phyloP scores from a whole-genome alignment of 1,140 invertebrate species.

The Ceratina australensis region DNA sequence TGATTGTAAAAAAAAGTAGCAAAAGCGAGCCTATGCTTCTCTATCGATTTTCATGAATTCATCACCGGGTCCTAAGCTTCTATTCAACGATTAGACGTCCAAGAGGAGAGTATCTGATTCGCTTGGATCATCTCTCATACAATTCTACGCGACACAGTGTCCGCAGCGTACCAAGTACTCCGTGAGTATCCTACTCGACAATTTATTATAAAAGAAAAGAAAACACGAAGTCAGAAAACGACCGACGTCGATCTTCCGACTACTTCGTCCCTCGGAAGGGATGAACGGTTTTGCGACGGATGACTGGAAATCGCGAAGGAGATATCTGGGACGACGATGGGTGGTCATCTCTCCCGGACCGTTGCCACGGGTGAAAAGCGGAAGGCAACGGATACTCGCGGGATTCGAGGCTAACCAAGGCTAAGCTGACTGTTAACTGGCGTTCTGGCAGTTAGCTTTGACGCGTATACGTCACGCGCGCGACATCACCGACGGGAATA shows the following conservation, averaged over 20 bases:
- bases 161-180: slow-evolving; percentile 2
- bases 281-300: too few relatives aligned
- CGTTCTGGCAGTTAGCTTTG: slow-evolving; percentile 68
- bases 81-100: slow-evolving; percentile 26
- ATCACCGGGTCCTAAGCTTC: background rate
- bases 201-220: background rate
- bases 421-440: slow-evolving; percentile 40
- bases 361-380: background rate
- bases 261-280: background rate
- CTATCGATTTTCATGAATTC: background rate
- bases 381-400: background rate
- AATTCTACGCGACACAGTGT: background rate
- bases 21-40: background rate
- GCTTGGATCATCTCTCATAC: background rate
- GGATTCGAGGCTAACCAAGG: background rate
- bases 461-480: slow-evolving; percentile 49
- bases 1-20: background rate
- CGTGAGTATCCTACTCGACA: background rate
- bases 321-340: background rate
- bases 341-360: too few relatives aligned
- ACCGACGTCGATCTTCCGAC: slow-evolving; percentile 5
- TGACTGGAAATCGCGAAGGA: background rate
- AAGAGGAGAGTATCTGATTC: slow-evolving; percentile 8
- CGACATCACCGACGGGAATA: slow-evolving; percentile 13
- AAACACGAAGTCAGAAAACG: background rate